Conservation (phyloP, 2,113 vertebrate genomes). For the Semicossyphus pulcher region DNA sequence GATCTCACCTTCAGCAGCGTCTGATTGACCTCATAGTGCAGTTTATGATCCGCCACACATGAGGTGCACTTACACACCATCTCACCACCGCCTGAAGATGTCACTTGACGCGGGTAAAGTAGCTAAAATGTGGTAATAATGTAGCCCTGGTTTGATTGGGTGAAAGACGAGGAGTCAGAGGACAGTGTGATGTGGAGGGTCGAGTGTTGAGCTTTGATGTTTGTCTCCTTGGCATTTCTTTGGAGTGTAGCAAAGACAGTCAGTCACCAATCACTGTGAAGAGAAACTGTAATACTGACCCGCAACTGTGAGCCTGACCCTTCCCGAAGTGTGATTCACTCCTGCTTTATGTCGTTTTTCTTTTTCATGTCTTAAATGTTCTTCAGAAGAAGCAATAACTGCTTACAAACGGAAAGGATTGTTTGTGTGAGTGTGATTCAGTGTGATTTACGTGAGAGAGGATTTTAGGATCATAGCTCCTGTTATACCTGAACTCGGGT, state of each 20-base stretch:
- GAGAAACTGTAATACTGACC: constrained; percentile 83
- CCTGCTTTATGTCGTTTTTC: constrained; percentile 21
- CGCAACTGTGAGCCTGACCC: constrained; percentile 80
- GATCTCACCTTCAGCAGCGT: constrained; percentile 64
- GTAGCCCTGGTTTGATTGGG: constrained; percentile 70
- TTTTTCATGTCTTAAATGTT: constrained; percentile 42
- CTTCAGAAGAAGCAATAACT: constrained; percentile 79
- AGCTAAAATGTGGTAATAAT: constrained; percentile 58
- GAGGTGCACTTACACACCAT: constrained; percentile 58
- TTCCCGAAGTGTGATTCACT: constrained; percentile 48
- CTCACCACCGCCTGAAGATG: constrained; percentile 61
- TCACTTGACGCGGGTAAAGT: constrained; percentile 55
- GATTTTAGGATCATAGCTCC: constrained; percentile 45
- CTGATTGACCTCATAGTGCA: constrained; percentile 54
- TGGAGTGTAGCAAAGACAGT: constrained; percentile 72
- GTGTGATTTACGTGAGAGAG: constrained; percentile 18
- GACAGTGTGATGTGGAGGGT: constrained; percentile 12
- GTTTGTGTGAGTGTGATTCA: constrained; percentile 27
- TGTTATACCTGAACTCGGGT: constrained; percentile 51
- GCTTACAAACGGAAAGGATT: constrained; percentile 48
- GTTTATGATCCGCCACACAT: constrained; percentile 40
- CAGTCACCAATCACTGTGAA: constrained; percentile 85
- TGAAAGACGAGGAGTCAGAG: constrained; percentile 23
- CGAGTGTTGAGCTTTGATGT: constrained; percentile 71
- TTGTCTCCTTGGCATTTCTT: constrained; percentile 70